These are phyloP conservation scores for Ctenicera cuprea DNA, from an alignment of 2,888 invertebrate species.

Conservation along the genomic window DNA sequence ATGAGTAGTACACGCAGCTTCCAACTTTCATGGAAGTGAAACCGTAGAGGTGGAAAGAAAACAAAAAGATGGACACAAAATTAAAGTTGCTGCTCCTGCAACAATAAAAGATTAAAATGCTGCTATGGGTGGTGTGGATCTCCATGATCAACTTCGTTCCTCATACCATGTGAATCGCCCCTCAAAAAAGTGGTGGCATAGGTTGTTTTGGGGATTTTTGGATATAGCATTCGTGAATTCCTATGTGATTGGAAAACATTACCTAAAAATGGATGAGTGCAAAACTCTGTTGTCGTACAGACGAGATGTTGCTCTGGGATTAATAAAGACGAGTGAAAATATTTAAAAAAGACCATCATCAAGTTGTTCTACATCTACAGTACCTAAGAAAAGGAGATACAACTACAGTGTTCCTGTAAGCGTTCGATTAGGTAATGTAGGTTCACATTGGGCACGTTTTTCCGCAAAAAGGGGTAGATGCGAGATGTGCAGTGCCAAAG, in stretches of 20 bases:
- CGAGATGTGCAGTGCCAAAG: not conserved
- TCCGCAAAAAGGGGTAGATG: not conserved
- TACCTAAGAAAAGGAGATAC: not conserved
- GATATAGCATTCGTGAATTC: not conserved
- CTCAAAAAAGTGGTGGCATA: constrained; percentile 11
- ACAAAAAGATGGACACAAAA: not conserved
- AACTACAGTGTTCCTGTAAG: not conserved
- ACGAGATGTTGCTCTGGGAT: not conserved
- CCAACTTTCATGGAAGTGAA: constrained; percentile 19
- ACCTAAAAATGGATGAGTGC: not conserved
- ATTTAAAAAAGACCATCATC: not conserved
- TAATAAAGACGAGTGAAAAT: not conserved
- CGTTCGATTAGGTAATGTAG: not conserved
- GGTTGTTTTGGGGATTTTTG: not conserved
- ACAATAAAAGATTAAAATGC: not conserved
- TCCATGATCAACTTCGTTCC: not conserved
- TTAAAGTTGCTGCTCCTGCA: not conserved
- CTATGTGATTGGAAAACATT: no score
- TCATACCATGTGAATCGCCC: not conserved
- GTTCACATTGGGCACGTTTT: not conserved
- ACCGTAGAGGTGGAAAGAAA: not conserved
- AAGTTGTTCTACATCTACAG: not conserved
- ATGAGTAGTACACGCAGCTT: constrained; percentile 8
- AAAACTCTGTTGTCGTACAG: not conserved
- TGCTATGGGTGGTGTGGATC: not conserved